Conservation (phyloP, 2,797 vertebrate genomes). For the Platalea minor region DNA sequence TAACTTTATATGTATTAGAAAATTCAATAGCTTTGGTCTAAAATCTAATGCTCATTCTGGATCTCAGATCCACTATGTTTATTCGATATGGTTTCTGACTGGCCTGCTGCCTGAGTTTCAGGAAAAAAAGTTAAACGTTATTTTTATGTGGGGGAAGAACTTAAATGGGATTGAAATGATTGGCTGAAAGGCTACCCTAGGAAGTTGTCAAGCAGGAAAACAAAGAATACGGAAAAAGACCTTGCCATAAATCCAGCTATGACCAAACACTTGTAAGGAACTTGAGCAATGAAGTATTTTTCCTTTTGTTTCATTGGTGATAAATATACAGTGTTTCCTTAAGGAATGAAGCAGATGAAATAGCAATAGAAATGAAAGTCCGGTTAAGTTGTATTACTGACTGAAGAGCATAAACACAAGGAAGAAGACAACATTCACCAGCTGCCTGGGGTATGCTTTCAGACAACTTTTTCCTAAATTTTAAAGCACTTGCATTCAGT, state of each 20-base stretch:
- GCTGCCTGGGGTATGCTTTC: slow-evolving; percentile 84
- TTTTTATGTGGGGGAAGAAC: slow-evolving; percentile 73
- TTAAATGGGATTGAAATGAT: slow-evolving; percentile 56
- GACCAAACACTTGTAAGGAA: slow-evolving; percentile 25
- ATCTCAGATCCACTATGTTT: slow-evolving; percentile 64
- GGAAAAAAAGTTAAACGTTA: slow-evolving; percentile 66
- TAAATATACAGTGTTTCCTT: slow-evolving; percentile 24
- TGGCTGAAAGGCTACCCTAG: slow-evolving; percentile 84
- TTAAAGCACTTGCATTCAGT: slow-evolving; percentile 90
- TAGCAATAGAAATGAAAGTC: slow-evolving; percentile 19
- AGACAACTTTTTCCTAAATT: slow-evolving; percentile 77
- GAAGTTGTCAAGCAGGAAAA: slow-evolving; percentile 55
- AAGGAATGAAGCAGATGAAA: slow-evolving; percentile 3
- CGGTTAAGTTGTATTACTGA: not conserved
- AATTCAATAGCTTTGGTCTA: slow-evolving; percentile 70
- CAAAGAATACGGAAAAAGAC: not conserved
- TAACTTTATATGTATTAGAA: slow-evolving; percentile 73
- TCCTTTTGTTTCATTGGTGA: not conserved
- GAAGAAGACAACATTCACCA: slow-evolving; percentile 58
- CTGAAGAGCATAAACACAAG: not conserved
- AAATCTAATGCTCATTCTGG: slow-evolving; percentile 71
- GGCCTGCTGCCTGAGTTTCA: slow-evolving; percentile 78
- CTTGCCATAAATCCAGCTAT: slow-evolving; percentile 35
- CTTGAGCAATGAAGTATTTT: not conserved
- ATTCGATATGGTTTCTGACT: slow-evolving; percentile 72